Evolutionary conservation across 2,113 vertebrate species (phyloP).

Genomic region (Tichodroma muraria): DNA sequence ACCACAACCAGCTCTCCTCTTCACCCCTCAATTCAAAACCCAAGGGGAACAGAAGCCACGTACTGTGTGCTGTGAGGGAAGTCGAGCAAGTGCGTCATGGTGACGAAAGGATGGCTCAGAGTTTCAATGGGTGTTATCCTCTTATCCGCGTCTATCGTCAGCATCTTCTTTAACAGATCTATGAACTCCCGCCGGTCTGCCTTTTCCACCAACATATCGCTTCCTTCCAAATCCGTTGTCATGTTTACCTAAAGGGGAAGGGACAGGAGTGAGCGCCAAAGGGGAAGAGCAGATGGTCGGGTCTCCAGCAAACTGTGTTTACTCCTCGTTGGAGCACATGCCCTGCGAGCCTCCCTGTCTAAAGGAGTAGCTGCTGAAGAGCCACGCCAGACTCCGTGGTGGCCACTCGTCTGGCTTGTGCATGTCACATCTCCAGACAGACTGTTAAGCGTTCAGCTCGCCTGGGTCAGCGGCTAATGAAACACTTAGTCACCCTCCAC

Average conservation of each 20-base stretch:
- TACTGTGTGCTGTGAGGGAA: constrained; percentile 98
- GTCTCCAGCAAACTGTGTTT: neutral
- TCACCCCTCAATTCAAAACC: neutral
- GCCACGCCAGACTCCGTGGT: neutral
- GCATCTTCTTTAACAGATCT: constrained; percentile 97
- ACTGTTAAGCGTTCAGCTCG: neutral
- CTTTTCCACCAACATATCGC: constrained; percentile 96
- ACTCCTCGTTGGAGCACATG: neutral
- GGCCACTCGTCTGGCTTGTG: neutral
- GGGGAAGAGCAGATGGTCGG: neutral
- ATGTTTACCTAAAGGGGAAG: constrained; percentile 87
- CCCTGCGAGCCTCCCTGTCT: neutral
- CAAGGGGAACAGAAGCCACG: neutral
- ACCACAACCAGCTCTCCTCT: neutral
- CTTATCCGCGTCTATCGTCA: constrained; percentile 98
- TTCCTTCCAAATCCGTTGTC: constrained; percentile 94
- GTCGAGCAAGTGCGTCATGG: constrained; percentile 95
- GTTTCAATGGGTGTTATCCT: constrained; percentile 97
- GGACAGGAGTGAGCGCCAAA: neutral
- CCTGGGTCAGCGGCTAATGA: constrained; percentile 46
- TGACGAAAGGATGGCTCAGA: constrained; percentile 96
- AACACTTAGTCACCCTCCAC: constrained; percentile 56
- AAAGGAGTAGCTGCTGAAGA: neutral
- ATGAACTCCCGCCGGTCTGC: constrained; percentile 97
- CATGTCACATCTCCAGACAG: constrained; percentile 16